These are phyloP conservation scores for Dicrurus megarhynchus DNA, from an alignment of 2,113 vertebrate species.

Conservation along the genomic window DNA sequence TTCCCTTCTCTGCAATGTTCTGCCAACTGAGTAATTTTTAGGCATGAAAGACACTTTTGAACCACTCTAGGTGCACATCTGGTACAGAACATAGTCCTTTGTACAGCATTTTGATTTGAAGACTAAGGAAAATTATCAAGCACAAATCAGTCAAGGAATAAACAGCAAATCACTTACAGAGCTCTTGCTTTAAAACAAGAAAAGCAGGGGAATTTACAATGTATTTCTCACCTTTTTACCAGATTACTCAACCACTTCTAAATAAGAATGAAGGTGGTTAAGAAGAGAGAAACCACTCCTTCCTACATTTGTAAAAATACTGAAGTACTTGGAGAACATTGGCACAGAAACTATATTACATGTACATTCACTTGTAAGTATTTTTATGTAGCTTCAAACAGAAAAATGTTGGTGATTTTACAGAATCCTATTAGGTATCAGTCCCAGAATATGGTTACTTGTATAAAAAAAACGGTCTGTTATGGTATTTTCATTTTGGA, in stretches of 20 bases:
- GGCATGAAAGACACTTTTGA: neutral
- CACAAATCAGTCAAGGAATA: neutral
- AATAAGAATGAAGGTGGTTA: neutral
- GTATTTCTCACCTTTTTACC: neutral
- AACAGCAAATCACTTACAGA: neutral
- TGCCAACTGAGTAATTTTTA: neutral
- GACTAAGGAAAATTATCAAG: neutral
- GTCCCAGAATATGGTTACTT: neutral
- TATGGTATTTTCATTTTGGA: neutral
- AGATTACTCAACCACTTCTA: neutral
- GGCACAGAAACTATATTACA: neutral
- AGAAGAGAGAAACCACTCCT: neutral
- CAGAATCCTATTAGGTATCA: neutral
- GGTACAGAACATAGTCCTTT: neutral
- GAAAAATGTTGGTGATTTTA: neutral
- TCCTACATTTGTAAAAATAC: neutral
- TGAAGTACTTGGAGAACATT: neutral
- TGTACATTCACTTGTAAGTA: constrained; percentile 36
- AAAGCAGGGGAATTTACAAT: neutral
- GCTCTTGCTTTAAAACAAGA: neutral
- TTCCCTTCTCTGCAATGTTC: neutral
- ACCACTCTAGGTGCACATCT: neutral
- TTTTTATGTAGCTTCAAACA: constrained; percentile 5
- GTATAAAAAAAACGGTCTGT: neutral
- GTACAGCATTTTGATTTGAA: constrained; percentile 1